These are phyloP conservation scores for Cisticola juncidis DNA, from an alignment of 2,113 vertebrate genomes.

Conservation along the genomic window DNA sequence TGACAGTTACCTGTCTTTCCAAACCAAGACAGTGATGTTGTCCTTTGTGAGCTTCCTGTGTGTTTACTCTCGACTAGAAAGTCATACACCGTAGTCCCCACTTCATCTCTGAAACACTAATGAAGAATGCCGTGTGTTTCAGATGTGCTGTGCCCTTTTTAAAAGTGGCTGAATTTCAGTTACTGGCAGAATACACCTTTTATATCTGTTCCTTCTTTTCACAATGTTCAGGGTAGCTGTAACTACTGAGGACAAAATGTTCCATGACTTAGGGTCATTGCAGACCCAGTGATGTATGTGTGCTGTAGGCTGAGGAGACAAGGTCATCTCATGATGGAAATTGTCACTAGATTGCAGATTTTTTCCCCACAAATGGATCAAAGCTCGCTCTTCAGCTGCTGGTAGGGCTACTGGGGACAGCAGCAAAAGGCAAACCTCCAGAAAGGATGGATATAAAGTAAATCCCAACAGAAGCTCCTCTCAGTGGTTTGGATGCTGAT, in stretches of 20 bases:
- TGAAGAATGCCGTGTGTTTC: neutral
- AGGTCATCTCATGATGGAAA: neutral
- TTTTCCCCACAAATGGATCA: neutral
- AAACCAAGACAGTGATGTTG: too few species aligned
- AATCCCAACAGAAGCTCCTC: neutral
- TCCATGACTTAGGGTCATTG: neutral
- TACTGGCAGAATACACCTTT: neutral
- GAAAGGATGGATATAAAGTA: neutral
- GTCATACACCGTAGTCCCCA: rapidly evolving
- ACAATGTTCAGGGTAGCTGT: rapidly evolving
- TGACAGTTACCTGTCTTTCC: too few species aligned
- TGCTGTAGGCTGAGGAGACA: neutral
- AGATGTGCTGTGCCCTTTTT: neutral
- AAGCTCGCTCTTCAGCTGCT: neutral
- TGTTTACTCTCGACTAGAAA: neutral
- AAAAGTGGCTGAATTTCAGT: neutral
- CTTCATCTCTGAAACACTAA: neutral
- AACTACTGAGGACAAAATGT: neutral
- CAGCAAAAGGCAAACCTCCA: neutral
- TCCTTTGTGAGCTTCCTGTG: neutral
- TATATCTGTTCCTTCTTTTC: neutral
- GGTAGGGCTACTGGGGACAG: neutral
- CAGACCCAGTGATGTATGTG: rapidly evolving
- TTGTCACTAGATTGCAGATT: neutral
- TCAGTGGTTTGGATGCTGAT: neutral